Evolutionary conservation across 1,140 invertebrate species (phyloP), one percentile per base, ranked within the genome.

Genomic region (Zophobas morio): DNA sequence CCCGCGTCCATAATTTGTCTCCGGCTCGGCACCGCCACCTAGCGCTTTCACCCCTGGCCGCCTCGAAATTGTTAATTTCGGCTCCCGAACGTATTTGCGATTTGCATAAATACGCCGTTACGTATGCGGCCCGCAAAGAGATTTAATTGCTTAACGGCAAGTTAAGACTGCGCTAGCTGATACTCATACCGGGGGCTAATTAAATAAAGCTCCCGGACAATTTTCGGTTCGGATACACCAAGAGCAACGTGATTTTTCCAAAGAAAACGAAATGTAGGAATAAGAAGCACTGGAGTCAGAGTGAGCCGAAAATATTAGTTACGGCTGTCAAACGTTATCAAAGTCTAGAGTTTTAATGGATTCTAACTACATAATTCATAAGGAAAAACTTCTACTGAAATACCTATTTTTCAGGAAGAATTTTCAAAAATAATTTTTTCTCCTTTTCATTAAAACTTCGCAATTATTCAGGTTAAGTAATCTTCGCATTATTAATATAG

Each of bases 61-160:
- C 76, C 56, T 49, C 63, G 70, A 78, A 81, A 81, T 81, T 81
- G 80, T 81, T 81, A 81, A 81, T 81, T 79, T 78, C 70, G 54
- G 53, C 54, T 78, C 76, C 80, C 78, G 74, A 78, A 81, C 79
- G 80, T 78, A 81, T 81, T 80, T 80, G 74, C 72, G 76, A 82
- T 83, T 83, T 83, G 82, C 82, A 82, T 83, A 83, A 83, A 83
- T 78, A 79, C 71, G 60, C 81, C 81, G 77, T 83, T 83, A 81
- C 81, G 82, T 82, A 83, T 83, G 80, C 82, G 82, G 76, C 80
- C 79, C 80, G 81, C 81, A 82, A 81, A 82, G 80, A 83, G 81
- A 82, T 82, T 83, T 83, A 83, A 83, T 83, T 83, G 82, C 81
- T 81, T 78, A 78, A 80, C 78, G 60, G 81, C 75, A 77, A 82